Conservation (phyloP, 1,140 invertebrate species). For the Aricia agestis region DNA sequence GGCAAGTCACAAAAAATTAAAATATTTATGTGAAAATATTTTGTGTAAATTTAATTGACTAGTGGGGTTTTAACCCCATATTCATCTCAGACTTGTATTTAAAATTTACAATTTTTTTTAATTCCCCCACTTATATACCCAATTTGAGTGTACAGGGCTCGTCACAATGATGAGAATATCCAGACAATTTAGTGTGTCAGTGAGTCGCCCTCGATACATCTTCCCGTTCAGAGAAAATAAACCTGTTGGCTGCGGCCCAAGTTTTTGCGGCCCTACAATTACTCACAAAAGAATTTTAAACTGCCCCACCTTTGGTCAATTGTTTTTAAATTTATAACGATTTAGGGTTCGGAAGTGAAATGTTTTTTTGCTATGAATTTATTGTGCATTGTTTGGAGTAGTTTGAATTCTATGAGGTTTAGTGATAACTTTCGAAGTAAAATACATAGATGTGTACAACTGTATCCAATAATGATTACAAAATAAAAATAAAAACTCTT, state of each 20-base stretch:
- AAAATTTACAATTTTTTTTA: too few species aligned
- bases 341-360: slow-evolving; percentile 21
- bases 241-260: slow-evolving; percentile 51
- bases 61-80: too few species aligned
- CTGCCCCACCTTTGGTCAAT: slow-evolving; percentile 39
- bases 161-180: slow-evolving; percentile 6
- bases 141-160: neutral
- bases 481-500: too few species aligned
- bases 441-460: too few species aligned
- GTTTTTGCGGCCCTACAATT: slow-evolving; percentile 43
- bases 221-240: slow-evolving; percentile 45
- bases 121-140: too few species aligned
- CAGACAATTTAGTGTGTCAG: slow-evolving; percentile 26
- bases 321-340: slow-evolving; percentile 41
- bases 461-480: too few species aligned
- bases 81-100: too few species aligned
- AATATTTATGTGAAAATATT: too few species aligned
- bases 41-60: too few species aligned
- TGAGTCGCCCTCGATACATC: slow-evolving; percentile 47
- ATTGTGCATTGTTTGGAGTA: neutral
- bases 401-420: too few species aligned
- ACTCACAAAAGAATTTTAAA: slow-evolving; percentile 55
- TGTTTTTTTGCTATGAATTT: neutral
- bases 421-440: too few species aligned
- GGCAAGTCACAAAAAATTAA: too few species aligned